Evolutionary conservation across 2,888 invertebrate species (phyloP), one percentile per base, ranked within the genome.

Genomic region (Hydropsyche betteni): DNA sequence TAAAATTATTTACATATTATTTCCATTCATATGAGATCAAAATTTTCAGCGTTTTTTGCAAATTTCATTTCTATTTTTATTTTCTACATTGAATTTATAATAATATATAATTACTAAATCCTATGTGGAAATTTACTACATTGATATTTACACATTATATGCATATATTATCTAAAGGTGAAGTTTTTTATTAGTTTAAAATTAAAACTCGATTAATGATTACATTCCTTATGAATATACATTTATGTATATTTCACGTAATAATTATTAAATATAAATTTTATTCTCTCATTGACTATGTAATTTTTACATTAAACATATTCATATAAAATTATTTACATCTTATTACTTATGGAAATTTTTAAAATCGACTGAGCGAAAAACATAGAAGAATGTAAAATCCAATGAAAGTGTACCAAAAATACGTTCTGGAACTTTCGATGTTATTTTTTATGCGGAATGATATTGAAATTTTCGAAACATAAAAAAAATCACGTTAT

Each of bases 71-170:
- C 34, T 64, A 64, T 64, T 44, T n/a, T 8, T 44, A 44, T 6
- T 64, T 61, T 64, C 64, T 64, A 36, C 64, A 36, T 64, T 64
- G 24, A 44, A 36, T 64, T 24, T 36, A 64, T 36, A 33, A 64
- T 36, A 33, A 64, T 64, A 44, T 58, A 58, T 58, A 64, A 36
- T 64, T 34, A 34, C 64, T 64, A 64, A n/a, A 64, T 36, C 34
- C 64, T 64, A 64, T 36, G 36, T 64, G 64, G 36, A 64, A 64
- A 33, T 64, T 68, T 38, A 69, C 69, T 69, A 69, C 44, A 51
- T 69, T 51, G 69, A 69, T 69, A 69, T 51, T 44, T 69, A 69
- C 69, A 69, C 50, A 24, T 51, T 44, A 69, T 69, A 69, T 69
- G 50, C 24, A 44, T 69, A 69, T 69, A 69, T 69, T 51, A 50